Percentiles rank a stretch among this genome's conserved stretches.
phyloP scores from a whole-genome alignment of 2,888 invertebrate species.

The Oxyteleia sp. region DNA sequence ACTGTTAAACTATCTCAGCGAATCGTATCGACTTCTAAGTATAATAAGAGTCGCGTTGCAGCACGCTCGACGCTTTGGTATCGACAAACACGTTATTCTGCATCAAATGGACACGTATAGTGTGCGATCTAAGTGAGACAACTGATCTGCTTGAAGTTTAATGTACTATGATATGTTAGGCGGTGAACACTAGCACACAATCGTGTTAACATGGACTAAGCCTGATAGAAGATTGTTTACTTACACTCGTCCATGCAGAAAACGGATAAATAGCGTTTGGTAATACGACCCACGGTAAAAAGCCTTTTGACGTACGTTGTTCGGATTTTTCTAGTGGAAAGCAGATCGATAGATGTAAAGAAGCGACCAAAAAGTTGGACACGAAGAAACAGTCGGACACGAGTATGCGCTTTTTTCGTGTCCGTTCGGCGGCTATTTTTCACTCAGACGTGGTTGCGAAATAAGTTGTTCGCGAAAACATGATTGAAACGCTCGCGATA shows the following conservation, averaged over 20 bases:
- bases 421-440: slow-evolving; percentile 19
- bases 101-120: slow-evolving; percentile 31
- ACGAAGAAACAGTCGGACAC: slow-evolving; percentile 22
- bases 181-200: slow-evolving; percentile 41
- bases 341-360: slow-evolving; percentile 51
- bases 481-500: slow-evolving; percentile 9
- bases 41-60: background rate
- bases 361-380: slow-evolving; percentile 26
- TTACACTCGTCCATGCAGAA: slow-evolving; percentile 65
- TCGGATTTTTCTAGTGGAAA: slow-evolving; percentile 45
- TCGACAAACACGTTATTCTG: slow-evolving; percentile 11
- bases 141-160: slow-evolving; percentile 55
- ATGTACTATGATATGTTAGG: slow-evolving; percentile 59
- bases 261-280: slow-evolving; percentile 63
- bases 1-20: background rate
- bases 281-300: slow-evolving; percentile 41
- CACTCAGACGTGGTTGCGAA: slow-evolving; percentile 4
- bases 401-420: slow-evolving; percentile 1
- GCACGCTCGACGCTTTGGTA: background rate
- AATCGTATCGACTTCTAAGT: background rate
- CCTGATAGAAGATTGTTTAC: slow-evolving; percentile 56
- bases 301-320: slow-evolving; percentile 55
- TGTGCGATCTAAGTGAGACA: slow-evolving; percentile 25
- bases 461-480: slow-evolving; percentile 27
- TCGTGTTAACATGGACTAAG: slow-evolving; percentile 50